Conservation (phyloP, 2,888 invertebrate genomes). For the Eueremaeus valkanovi region DNA sequence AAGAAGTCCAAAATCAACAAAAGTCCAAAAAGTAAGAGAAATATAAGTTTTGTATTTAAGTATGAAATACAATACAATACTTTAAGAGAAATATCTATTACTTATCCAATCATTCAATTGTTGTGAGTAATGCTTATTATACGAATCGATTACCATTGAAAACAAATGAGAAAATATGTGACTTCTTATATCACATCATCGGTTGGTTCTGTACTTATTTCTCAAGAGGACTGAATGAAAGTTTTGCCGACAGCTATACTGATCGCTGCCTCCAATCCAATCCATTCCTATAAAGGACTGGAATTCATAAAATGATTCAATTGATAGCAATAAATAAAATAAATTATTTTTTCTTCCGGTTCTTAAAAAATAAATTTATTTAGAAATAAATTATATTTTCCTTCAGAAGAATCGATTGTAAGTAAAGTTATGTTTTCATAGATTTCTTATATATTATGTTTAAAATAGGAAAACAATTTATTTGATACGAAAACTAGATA, state of each 20-base stretch:
- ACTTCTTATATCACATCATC: conserved; percentile 2
- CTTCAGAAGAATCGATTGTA: too few relatives aligned
- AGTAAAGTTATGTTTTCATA: too few relatives aligned
- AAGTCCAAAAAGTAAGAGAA: background rate
- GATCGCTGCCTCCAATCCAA: background rate
- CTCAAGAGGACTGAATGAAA: conserved; percentile 9
- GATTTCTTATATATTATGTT: too few relatives aligned
- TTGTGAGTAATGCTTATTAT: background rate
- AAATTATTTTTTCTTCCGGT: background rate
- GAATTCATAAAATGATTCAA: background rate
- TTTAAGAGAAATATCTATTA: background rate
- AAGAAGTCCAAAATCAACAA: background rate
- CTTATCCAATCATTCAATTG: background rate
- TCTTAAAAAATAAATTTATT: background rate
- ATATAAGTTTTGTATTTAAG: background rate
- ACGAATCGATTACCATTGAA: background rate
- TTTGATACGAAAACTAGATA: too few relatives aligned
- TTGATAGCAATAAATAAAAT: background rate
- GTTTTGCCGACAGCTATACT: background rate
- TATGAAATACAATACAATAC: background rate
- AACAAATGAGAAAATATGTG: conserved; percentile 27
- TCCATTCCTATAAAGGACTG: background rate
- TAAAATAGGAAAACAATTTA: too few relatives aligned
- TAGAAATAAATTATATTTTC: too few relatives aligned
- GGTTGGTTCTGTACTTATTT: background rate